A percentile compares a stretch with the other conserved stretches of the same genome.
Conservation (phyloP, 2,797 vertebrate species). For the Apodemus agrarius region DNA sequence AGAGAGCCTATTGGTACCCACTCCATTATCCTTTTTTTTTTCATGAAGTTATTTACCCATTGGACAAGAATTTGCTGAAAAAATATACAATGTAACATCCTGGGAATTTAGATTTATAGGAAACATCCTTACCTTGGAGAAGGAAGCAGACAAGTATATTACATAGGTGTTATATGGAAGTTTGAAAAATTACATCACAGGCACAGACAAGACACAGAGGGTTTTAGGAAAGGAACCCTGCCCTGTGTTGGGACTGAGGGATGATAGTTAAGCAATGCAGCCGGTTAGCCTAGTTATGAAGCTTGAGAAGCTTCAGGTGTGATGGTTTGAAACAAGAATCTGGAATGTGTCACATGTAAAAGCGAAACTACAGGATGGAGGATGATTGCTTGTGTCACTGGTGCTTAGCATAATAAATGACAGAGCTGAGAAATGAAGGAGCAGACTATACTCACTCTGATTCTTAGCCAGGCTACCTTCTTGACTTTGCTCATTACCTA, state of each 20-base stretch:
- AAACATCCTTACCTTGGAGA: background rate
- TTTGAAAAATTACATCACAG: background rate
- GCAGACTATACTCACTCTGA: background rate
- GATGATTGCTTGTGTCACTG: background rate
- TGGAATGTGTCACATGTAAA: background rate
- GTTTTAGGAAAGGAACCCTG: background rate
- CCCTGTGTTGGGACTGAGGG: background rate
- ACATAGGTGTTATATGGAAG: background rate
- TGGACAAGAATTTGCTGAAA: slow-evolving; percentile 31
- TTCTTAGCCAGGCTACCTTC: background rate
- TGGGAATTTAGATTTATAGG: background rate
- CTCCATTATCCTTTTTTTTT: background rate
- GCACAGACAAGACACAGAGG: background rate
- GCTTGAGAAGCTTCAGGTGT: background rate
- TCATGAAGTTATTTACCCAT: background rate
- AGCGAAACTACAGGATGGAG: background rate
- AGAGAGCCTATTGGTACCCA: background rate
- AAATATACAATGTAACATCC: background rate
- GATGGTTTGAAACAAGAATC: background rate
- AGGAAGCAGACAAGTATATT: background rate
- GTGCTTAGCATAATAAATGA: background rate
- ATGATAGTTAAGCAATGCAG: background rate
- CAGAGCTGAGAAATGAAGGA: background rate
- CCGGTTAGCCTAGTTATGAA: background rate
- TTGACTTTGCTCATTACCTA: background rate